These are phyloP conservation scores for Noturus placidus DNA, from an alignment of 2,113 vertebrate genomes.

Conservation along the genomic window DNA sequence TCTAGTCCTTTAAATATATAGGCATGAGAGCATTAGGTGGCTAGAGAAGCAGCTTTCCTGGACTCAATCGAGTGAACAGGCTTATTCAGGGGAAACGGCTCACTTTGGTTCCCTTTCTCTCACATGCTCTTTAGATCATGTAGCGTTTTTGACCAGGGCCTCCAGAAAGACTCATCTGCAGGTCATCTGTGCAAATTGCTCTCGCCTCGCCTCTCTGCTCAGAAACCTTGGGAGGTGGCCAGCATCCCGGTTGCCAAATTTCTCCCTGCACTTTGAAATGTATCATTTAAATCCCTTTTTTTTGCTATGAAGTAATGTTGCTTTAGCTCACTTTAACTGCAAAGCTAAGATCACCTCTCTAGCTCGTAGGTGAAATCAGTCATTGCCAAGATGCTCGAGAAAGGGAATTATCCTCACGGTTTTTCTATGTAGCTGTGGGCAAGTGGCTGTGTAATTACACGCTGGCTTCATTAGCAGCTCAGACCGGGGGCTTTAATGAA, in stretches of 20 bases:
- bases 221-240: conserved; percentile 37
- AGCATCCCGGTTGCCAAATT: conserved; percentile 41
- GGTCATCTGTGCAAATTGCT: conserved; percentile 45
- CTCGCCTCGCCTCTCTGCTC: conserved; percentile 1
- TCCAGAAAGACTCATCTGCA: conserved; percentile 30
- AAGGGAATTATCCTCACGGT: conserved; percentile 38
- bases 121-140: conserved; percentile 10
- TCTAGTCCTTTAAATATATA: conserved; percentile 11
- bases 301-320: conserved; percentile 33
- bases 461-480: conserved; percentile 49
- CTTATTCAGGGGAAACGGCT: background rate
- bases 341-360: conserved; percentile 15
- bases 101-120: background rate
- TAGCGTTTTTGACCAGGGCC: conserved; percentile 26
- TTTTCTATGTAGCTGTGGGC: conserved; percentile 46
- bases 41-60: background rate
- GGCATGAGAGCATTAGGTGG: background rate
- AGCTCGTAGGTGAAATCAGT: conserved; percentile 33
- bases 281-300: conserved; percentile 33
- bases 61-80: background rate
- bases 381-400: conserved; percentile 25
- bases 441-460: conserved; percentile 51
- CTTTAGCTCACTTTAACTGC: conserved; percentile 13
- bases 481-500: conserved; percentile 48
- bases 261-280: conserved; percentile 31